phyloP scores from a whole-genome alignment of 2,113 vertebrate genomes.

The Benitochromis conjunctus region DNA sequence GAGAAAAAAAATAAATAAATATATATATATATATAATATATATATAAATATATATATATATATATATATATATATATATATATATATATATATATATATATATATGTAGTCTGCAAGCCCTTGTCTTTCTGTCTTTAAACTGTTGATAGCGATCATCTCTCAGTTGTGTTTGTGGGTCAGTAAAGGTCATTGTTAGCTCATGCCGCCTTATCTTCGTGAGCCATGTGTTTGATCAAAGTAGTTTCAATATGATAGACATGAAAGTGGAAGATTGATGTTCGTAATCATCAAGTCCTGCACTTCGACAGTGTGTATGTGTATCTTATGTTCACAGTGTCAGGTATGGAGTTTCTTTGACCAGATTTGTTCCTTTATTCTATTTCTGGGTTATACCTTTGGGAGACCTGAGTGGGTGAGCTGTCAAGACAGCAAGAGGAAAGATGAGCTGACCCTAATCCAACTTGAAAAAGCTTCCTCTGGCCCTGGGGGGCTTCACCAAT shows the following conservation, averaged over 20 bases:
- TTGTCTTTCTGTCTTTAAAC: background rate
- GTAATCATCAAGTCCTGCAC: background rate
- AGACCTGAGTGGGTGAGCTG: constrained; percentile 44
- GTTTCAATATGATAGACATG: background rate
- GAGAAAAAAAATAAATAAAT: no score
- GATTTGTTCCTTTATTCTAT: constrained; percentile 5
- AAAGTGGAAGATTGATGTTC: background rate
- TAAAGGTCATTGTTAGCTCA: background rate
- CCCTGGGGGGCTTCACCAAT: background rate
- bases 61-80: background rate
- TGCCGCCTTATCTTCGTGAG: background rate
- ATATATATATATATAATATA: background rate
- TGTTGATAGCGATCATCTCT: background rate
- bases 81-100: no score
- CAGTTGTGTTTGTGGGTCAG: background rate
- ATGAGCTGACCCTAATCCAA: constrained; percentile 26
- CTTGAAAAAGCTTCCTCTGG: constrained; percentile 7
- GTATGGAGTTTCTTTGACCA: background rate
- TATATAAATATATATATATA: background rate
- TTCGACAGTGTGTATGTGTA: background rate
- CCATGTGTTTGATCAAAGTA: background rate
- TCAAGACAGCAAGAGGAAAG: constrained; percentile 32
- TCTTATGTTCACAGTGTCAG: background rate
- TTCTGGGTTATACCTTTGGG: constrained; percentile 36
- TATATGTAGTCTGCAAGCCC: no score